Percentiles rank a stretch among this genome's conserved stretches.
phyloP scores from a whole-genome alignment of 2,888 invertebrate genomes.

The Orchesellides sinensis region DNA sequence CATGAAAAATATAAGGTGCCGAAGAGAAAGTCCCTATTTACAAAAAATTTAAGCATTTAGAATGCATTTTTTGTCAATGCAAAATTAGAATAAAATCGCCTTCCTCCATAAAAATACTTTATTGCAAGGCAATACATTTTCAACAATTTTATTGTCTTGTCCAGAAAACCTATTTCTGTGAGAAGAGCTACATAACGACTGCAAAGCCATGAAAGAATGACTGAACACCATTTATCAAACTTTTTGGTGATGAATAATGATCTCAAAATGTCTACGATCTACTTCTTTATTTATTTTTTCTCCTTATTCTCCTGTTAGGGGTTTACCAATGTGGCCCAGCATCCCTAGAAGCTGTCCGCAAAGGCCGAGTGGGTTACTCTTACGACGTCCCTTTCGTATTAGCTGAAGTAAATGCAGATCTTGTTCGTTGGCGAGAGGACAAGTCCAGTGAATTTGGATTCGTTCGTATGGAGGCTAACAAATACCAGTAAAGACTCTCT shows the following conservation, averaged over 20 bases:
- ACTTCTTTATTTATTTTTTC: constrained; percentile 5
- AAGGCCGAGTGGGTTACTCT: constrained; percentile 85
- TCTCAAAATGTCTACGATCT: constrained; percentile 18
- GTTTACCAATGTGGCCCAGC: constrained; percentile 88
- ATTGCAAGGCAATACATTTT: not conserved
- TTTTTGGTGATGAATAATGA: constrained; percentile 60
- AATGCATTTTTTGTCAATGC: too few relatives aligned
- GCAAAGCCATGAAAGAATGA: constrained; percentile 7
- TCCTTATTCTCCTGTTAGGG: constrained; percentile 76
- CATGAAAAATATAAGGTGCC: too few relatives aligned
- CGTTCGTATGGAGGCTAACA: constrained; percentile 68
- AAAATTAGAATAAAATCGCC: too few relatives aligned
- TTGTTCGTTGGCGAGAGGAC: constrained; percentile 83
- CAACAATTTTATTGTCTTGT: constrained; percentile 21
- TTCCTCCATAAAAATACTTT: constrained; percentile 3
- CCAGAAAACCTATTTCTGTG: not conserved
- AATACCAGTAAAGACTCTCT: constrained; percentile 70
- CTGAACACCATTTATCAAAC: constrained; percentile 58
- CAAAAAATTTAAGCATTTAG: too few relatives aligned
- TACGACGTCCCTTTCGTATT: constrained; percentile 88
- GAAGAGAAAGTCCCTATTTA: too few relatives aligned
- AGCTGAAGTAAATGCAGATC: constrained; percentile 90
- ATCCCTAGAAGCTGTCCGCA: constrained; percentile 86
- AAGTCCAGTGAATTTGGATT: constrained; percentile 68
- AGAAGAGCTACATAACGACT: not conserved